Percentiles rank a stretch among this genome's conserved stretches.
Conservation (phyloP, 2,888 invertebrate species). For the Parascotia fuliginaria region DNA sequence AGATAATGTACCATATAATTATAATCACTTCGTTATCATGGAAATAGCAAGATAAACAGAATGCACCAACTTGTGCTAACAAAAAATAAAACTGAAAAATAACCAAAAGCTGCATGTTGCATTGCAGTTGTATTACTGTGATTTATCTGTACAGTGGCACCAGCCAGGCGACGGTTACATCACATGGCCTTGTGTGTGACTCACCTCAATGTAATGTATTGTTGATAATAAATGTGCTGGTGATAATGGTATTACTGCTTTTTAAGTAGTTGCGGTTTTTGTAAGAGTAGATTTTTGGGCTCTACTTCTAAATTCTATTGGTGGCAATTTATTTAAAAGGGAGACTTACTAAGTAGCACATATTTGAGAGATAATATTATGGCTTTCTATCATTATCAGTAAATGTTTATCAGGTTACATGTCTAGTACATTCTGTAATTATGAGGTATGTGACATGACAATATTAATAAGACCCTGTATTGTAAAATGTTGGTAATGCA, state of each 20-base stretch:
- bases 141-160: slow-evolving; percentile 17
- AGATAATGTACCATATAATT: slow-evolving; percentile 2
- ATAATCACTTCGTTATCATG: slow-evolving; percentile 5
- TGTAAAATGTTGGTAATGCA: too few relatives aligned
- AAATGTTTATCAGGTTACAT: slow-evolving; percentile 4
- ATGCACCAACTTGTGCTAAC: not conserved
- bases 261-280: slow-evolving; percentile 20
- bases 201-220: slow-evolving; percentile 43
- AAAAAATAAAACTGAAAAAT: not conserved
- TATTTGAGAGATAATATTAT: too few relatives aligned
- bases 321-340: too few relatives aligned
- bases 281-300: slow-evolving; percentile 4
- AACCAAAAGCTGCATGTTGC: too few relatives aligned
- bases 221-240: slow-evolving; percentile 22
- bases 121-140: slow-evolving; percentile 24
- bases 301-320: too few relatives aligned
- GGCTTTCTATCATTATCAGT: not conserved
- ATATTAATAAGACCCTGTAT: slow-evolving; percentile 1
- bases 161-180: slow-evolving; percentile 43
- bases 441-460: not conserved
- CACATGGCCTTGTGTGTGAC: slow-evolving; percentile 56
- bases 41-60: not conserved
- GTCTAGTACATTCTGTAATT: slow-evolving; percentile 2
- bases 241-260: slow-evolving; percentile 25
- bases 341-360: too few relatives aligned